phyloP scores from a whole-genome alignment of 1,140 invertebrate species.

The Popillia japonica region DNA sequence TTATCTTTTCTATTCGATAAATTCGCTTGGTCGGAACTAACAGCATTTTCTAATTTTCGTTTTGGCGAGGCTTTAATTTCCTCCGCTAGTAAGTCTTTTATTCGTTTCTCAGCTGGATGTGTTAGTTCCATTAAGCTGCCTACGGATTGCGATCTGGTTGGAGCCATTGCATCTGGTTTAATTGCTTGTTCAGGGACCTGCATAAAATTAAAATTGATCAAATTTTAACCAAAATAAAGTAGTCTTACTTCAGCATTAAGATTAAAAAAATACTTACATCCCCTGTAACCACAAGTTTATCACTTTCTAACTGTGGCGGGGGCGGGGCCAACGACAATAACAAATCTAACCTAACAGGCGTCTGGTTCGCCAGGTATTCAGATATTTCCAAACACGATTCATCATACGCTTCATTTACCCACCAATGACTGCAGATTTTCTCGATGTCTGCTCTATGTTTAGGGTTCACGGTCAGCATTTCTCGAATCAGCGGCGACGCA shows the following conservation, averaged over 20 bases:
- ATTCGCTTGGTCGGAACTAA: conserved; percentile 69
- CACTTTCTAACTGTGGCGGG: conserved; percentile 67
- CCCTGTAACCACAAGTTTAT: conserved; percentile 72
- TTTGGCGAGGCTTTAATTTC: conserved; percentile 64
- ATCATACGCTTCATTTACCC: conserved; percentile 89
- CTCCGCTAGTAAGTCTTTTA: conserved; percentile 73
- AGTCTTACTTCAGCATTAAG: too few relatives aligned
- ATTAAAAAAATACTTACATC: conserved; percentile 55
- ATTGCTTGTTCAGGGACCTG: conserved; percentile 50
- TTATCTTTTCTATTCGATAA: conserved; percentile 67
- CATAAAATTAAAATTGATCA: not conserved
- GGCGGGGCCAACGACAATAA: conserved; percentile 82
- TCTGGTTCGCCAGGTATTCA: conserved; percentile 87
- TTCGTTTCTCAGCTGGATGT: conserved; percentile 65
- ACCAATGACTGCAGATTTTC: conserved; percentile 94
- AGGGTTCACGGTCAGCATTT: conserved; percentile 93
- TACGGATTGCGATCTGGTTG: conserved; percentile 70
- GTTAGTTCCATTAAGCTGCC: conserved; percentile 73
- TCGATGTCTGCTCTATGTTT: conserved; percentile 88
- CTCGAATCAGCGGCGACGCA: conserved; percentile 92
- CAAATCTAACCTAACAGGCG: conserved; percentile 87
- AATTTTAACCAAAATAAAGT: too few relatives aligned
- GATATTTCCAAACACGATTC: conserved; percentile 85
- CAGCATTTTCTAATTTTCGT: conserved; percentile 74
- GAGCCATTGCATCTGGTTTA: conserved; percentile 55